Evolutionary conservation across 2,797 vertebrate species (phyloP), one percentile per base, ranked within the genome.

Genomic region (Microhierax caerulescens): DNA sequence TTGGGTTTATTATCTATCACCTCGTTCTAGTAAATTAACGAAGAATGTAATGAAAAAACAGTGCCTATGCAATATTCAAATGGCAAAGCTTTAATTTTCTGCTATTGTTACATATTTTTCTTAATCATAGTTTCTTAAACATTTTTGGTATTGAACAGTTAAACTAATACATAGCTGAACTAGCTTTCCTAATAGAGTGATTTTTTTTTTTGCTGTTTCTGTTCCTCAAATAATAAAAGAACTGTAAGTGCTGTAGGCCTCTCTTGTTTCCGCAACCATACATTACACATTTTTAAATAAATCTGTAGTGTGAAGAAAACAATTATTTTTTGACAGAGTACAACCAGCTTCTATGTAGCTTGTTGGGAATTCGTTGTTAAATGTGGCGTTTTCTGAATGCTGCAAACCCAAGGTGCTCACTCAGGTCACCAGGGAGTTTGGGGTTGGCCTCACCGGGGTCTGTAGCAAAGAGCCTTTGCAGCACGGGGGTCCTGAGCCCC

Each of bases 301-400:
- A 57, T 4, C 10, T n/a, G 3, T n/a, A 57, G 3, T 51, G 11
- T 48, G 28, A 36, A 32, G 41, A 25, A 63, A 64, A n/a, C 19
- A 13, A 16, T 10, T 45, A 3, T 11, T 47, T 56, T 2, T 8
- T n/a, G 17, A 8, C 21, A 7, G 25, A 45, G 4, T 13, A 28
- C 10, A 51, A 6, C 5, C 1, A 2, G 1, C 18, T 88, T 90
- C 13, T 13, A 0, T 3, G 8, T 5, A 48, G 17, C 9, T 39
- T n/a, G 7, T n/a, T 72, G 32, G 6, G 9, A 18, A 8, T 47
- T 50, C 1, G 11, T 30, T 30, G 8, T 19, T 68, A 8, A 34
- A 39, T 5, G 1, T 2, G 13, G 20, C 7, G 1, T n/a, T 79
- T 70, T 19, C 24, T 8, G 9, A 25, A 14, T 8, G 5, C 10